A percentile compares a stretch with the other conserved stretches of the same genome.
Evolutionary conservation across 2,113 vertebrate species (phyloP).

Genomic region (Nyctibius bracteatus): DNA sequence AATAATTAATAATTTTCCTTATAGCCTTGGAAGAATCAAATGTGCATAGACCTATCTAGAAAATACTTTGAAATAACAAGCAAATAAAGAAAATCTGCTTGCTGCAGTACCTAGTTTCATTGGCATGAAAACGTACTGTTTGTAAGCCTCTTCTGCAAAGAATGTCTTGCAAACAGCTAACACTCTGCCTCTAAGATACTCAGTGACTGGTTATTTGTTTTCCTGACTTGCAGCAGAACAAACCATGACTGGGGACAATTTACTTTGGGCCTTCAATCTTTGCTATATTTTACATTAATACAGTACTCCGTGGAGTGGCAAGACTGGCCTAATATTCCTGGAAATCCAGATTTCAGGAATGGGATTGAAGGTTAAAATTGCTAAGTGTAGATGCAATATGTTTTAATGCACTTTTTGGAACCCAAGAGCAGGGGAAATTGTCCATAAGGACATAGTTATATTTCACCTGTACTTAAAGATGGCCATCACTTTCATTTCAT

Average conservation of each 20-base stretch:
- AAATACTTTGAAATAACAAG: background rate
- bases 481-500: background rate
- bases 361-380: background rate
- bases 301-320: background rate
- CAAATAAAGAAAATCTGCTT: background rate
- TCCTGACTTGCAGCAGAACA: background rate
- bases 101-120: background rate
- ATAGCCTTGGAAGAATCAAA: background rate
- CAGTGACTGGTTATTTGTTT: background rate
- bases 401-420: background rate
- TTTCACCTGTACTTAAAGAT: background rate
- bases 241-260: background rate
- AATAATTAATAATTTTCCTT: background rate
- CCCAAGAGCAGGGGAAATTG: background rate
- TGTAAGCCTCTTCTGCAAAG: background rate
- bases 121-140: background rate
- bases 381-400: background rate
- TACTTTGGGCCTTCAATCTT: background rate
- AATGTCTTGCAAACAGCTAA: background rate
- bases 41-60: background rate
- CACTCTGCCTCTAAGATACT: fast-evolving
- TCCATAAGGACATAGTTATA: background rate
- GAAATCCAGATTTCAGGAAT: background rate
- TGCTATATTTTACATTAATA: background rate
- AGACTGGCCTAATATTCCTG: background rate